Base-by-base conservation (phyloP, 2,113 vertebrate species). In the Myiopsitta monachus region DNA sequence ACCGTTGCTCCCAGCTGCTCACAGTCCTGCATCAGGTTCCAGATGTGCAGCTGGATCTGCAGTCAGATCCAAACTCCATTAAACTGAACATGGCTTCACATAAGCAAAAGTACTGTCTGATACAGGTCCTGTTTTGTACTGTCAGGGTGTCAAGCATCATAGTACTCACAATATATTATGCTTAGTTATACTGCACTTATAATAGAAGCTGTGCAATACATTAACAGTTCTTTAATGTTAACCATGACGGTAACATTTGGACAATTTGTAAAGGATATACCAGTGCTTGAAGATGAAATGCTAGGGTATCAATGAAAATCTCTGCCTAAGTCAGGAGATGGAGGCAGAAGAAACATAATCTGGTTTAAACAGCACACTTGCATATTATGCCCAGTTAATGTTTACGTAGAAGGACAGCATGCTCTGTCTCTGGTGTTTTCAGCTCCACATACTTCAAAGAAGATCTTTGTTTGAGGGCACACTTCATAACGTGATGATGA, bases 371-470 rank as follows among this genome's bases (percentile, higher is more conserved):
- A 96, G 84, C 84, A 54, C 81, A 69, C 90, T 97, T 95, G 82
- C 84, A 82, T 96, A 92, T 95, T 87, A 93, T 17, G 85, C 92
- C 88, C 83, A 89, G 88, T 87, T 95, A 94, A 92, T 95, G 83
- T 97, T 97, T 97, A 89, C 83, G 44, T 66, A 92, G 94, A 96
- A 97, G 96, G 94, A 96, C 92, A 93, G 76, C 87, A 85, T 93
- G 80, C 83, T 75, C 89, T 27, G 27, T 88, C 77, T 93, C 59
- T 96, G 86, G 72, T 96, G 93, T 96, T 97, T 97, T 96, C 92
- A 95, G 92, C 94, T 97, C 91, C 96, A 81, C 7, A 8, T 95
- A 98, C 94, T 97, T 98, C 97, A 97, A 95, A 95, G 94, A 93
- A 96, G 88, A 97, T 96, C 96, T 97, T 96, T 95, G 92, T 95